Percentiles rank a stretch among this genome's conserved stretches.
Conservation (phyloP, 2,797 vertebrate genomes). For the Clamator glandarius region DNA sequence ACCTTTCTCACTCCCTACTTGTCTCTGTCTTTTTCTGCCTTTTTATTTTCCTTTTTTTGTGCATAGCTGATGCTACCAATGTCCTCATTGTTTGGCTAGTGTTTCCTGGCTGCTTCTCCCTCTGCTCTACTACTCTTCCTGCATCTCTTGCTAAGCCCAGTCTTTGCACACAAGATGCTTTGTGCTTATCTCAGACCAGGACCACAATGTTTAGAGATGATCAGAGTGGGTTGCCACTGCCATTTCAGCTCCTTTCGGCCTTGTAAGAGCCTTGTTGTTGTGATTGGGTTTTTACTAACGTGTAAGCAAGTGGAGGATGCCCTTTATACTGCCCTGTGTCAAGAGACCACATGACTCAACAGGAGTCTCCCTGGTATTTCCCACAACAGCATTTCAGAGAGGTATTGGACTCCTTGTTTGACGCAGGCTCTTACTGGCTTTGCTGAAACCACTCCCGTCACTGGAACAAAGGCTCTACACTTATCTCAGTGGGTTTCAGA, state of each 20-base stretch:
- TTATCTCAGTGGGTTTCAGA: neutral
- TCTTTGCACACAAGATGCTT: accelerated
- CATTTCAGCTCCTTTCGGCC: neutral
- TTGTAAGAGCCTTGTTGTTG: accelerated
- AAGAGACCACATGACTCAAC: neutral
- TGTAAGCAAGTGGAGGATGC: neutral
- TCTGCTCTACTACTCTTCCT: neutral
- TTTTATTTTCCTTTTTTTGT: neutral
- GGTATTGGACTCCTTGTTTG: neutral
- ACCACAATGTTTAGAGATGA: accelerated
- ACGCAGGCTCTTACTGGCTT: neutral
- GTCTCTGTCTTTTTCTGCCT: neutral
- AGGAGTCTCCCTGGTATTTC: accelerated
- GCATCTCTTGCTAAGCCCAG: accelerated
- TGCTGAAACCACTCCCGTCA: neutral
- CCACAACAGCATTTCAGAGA: neutral
- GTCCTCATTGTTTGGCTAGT: neutral
- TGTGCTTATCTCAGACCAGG: accelerated
- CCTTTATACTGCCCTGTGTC: accelerated
- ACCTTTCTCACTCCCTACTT: neutral
- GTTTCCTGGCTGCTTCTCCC: neutral
- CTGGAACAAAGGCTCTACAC: neutral
- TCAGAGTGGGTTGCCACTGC: accelerated
- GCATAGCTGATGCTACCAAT: neutral
- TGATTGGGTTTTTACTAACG: accelerated